Evolutionary conservation across 2,113 vertebrate species (phyloP), one percentile per base, ranked within the genome.

Genomic region (Symphodus melops): DNA sequence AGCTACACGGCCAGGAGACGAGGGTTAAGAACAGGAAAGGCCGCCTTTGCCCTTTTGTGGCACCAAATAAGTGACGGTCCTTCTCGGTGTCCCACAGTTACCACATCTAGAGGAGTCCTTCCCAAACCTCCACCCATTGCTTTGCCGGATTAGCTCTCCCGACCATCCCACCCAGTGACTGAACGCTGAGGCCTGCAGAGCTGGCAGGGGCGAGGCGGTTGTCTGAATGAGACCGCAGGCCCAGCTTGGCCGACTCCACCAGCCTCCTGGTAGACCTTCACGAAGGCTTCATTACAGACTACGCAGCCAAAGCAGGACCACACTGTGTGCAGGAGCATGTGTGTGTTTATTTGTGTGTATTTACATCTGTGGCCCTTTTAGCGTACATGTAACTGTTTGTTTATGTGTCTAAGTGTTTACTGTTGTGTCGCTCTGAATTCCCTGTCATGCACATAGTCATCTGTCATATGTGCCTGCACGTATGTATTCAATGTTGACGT

Each of bases 141-240:
- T 81, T 63, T 77, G 84, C 82, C 59, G 65, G 85, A 79, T 89
- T 84, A 84, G 82, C 72, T 82, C 78, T 81, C 60, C 68, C 81
- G 81, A 85, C 87, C 90, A 89, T 90, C 90, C 90, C 90, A 92
- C 92, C 93, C 92, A 93, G 89, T 75, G 86, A 85, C 91, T 86
- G 86, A 72, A 75, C 75, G 28, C 68, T 73, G 84, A 78, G 80
- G 87, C 85, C 81, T 39, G 72, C 90, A 74, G 44, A 77, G 75
- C 85, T 86, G 89, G 84, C 77, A 42, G 72, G 66, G 85, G 81
- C 72, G 62, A 83, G 81, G 84, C 79, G 88, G 90, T 89, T 88
- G 88, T 92, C 90, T 91, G 90, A 89, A 91, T 90, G 88, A 86
- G 86, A 93, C 91, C 92, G 68, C 92, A 93, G 82, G 88, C 85